These are phyloP conservation scores for Tuberolachnus salignus DNA, from an alignment of 2,888 invertebrate genomes.

Conservation along the genomic window DNA sequence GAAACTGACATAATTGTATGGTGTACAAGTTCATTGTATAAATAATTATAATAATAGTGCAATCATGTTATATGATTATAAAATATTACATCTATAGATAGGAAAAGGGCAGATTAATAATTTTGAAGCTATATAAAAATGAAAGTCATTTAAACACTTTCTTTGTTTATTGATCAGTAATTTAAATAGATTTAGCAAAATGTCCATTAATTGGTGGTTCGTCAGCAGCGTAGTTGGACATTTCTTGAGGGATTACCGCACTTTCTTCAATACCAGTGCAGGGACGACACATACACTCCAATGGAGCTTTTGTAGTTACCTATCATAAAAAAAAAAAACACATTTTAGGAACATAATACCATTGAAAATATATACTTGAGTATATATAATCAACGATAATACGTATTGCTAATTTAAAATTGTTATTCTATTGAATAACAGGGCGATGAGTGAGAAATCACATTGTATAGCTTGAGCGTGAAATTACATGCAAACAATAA, in stretches of 20 bases:
- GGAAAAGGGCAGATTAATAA: background rate
- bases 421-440: no score
- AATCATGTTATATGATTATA: background rate
- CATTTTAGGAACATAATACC: no score
- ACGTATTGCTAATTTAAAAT: no score
- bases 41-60: constrained; percentile 5
- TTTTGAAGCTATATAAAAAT: constrained; percentile 29
- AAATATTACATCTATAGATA: constrained; percentile 22
- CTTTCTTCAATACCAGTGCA: constrained; percentile 88
- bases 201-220: constrained; percentile 82
- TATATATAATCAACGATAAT: no score
- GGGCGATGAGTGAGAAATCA: no score
- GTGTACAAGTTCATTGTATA: constrained; percentile 14
- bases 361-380: no score
- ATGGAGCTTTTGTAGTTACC: constrained; percentile 89
- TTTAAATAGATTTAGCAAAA: constrained; percentile 71
- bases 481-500: no score
- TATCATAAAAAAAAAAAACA: constrained; percentile 64
- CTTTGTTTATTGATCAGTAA: constrained; percentile 34
- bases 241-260: constrained; percentile 86
- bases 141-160: constrained; percentile 33
- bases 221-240: constrained; percentile 81
- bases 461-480: no score
- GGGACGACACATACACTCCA: constrained; percentile 93
- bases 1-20: constrained; percentile 5